phyloP scores from a whole-genome alignment of 2,797 vertebrate genomes.

The Coregonus sp. region DNA sequence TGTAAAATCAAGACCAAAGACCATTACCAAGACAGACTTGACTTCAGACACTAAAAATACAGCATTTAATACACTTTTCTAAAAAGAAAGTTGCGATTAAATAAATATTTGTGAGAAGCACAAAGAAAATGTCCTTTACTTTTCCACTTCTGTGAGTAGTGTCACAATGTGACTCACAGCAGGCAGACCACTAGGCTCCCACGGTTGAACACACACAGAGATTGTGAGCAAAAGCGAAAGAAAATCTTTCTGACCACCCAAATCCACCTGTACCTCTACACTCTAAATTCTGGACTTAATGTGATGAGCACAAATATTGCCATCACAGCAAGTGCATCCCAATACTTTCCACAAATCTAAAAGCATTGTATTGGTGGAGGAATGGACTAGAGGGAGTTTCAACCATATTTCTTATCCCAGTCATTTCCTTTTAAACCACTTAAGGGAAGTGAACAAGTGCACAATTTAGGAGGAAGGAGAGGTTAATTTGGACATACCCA shows the following conservation, averaged over 20 bases:
- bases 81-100: conserved; percentile 53
- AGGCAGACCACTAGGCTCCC: conserved; percentile 37
- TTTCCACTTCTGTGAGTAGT: conserved; percentile 13
- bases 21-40: not conserved
- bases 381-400: too few species aligned
- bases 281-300: conserved; percentile 25
- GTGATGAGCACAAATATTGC: conserved; percentile 19
- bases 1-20: conserved; percentile 59
- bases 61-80: conserved; percentile 54
- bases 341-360: too few species aligned
- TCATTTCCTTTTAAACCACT: too few species aligned
- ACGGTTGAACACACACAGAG: conserved; percentile 11
- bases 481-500: not conserved
- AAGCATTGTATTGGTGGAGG: too few species aligned
- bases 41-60: conserved; percentile 46
- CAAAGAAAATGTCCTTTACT: conserved; percentile 31
- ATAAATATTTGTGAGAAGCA: conserved; percentile 58
- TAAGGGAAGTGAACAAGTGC: too few species aligned
- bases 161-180: conserved; percentile 28
- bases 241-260: conserved; percentile 30
- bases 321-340: too few species aligned
- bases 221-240: conserved; percentile 6
- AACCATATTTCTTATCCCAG: too few species aligned
- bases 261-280: not conserved
- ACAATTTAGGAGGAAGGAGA: too few species aligned